These are phyloP conservation scores for Arizona elegans DNA, from an alignment of 2,113 vertebrate genomes.

Conservation along the genomic window DNA sequence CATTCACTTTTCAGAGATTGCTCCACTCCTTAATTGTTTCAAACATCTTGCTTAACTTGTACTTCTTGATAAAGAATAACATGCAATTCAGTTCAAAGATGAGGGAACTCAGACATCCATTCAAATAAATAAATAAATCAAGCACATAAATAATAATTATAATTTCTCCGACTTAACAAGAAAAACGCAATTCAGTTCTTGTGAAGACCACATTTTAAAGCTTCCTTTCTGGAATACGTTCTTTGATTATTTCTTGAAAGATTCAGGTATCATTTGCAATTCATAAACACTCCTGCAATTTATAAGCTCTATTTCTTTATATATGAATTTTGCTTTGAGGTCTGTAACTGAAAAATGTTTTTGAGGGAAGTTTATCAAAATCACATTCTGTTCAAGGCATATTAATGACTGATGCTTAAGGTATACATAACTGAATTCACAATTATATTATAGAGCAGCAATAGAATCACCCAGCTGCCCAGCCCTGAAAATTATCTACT, in stretches of 20 bases:
- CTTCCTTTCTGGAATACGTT: neutral
- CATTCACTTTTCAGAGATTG: neutral
- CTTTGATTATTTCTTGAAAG: neutral
- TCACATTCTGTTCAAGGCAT: neutral
- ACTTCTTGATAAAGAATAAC: neutral
- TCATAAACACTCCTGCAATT: neutral
- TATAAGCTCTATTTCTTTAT: neutral
- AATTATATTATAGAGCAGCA: neutral
- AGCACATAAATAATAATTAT: too few species aligned
- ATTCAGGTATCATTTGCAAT: neutral
- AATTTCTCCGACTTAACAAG: neutral
- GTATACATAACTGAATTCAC: neutral
- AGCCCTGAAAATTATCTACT: neutral
- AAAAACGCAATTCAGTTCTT: neutral
- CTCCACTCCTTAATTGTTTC: neutral
- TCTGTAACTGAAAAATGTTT: neutral
- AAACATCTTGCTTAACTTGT: neutral
- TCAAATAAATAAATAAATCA: neutral
- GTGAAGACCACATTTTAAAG: neutral
- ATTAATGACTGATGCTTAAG: neutral
- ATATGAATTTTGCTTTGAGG: neutral
- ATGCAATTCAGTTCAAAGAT: neutral
- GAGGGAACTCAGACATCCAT: neutral
- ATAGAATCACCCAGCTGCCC: neutral
- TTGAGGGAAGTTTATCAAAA: neutral